phyloP scores from a whole-genome alignment of 1,140 invertebrate species.

The Brachionus plicatilis region DNA sequence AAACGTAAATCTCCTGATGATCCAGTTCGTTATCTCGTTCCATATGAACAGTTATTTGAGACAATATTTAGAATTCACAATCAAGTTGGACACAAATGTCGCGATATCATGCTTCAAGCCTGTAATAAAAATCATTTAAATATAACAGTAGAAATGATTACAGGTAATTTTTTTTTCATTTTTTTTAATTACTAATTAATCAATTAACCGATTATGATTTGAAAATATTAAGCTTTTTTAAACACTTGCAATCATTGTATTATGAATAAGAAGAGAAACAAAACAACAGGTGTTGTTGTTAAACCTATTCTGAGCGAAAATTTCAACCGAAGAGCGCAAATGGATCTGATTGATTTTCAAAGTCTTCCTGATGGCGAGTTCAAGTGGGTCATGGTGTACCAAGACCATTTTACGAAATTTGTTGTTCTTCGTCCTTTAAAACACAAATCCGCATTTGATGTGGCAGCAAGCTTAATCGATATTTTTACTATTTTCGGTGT shows the following conservation, averaged over 20 bases:
- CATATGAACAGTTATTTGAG: not conserved
- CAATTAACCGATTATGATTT: not conserved
- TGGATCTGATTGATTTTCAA: slow-evolving; percentile 43
- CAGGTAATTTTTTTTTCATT: not conserved
- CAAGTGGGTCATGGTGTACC: slow-evolving; percentile 43
- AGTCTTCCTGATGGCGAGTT: slow-evolving; percentile 36
- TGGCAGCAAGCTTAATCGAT: slow-evolving; percentile 25
- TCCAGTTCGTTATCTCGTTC: not conserved
- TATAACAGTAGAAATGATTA: not conserved
- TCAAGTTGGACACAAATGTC: not conserved
- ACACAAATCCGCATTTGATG: not conserved
- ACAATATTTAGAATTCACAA: not conserved
- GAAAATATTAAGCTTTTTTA: not conserved
- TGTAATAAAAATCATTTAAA: not conserved
- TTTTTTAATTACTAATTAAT: not conserved
- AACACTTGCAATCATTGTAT: not conserved
- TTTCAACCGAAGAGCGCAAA: slow-evolving; percentile 41
- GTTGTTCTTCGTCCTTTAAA: not conserved
- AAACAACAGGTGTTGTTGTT: slow-evolving; percentile 24
- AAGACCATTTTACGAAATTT: slow-evolving; percentile 44
- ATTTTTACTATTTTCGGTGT: slow-evolving; percentile 43
- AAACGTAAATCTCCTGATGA: no score
- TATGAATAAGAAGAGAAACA: not conserved
- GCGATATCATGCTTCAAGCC: not conserved
- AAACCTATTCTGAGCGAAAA: slow-evolving; percentile 33